These are phyloP conservation scores for Chelonia mydas DNA, from an alignment of 2,797 vertebrate species.

Conservation along the genomic window DNA sequence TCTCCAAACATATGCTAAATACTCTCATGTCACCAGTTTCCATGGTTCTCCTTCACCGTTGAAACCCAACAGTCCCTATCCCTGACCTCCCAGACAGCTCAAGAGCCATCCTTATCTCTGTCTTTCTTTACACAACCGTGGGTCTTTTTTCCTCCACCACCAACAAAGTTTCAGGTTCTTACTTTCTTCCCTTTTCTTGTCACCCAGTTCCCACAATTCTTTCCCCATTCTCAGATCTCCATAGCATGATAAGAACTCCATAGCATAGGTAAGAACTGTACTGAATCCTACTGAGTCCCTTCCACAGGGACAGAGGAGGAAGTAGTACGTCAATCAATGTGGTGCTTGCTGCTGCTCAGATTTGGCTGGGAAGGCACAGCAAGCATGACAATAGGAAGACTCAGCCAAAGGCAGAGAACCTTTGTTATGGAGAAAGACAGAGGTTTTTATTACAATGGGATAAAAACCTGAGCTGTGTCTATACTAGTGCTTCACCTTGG, in stretches of 20 bases:
- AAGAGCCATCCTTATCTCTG: neutral
- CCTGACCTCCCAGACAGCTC: neutral
- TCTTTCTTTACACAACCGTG: neutral
- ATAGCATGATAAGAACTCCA: neutral
- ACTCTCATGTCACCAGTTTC: neutral
- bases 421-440: neutral
- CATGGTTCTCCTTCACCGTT: neutral
- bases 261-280: neutral
- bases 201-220: neutral
- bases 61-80: neutral
- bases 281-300: neutral
- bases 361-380: neutral
- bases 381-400: conserved; percentile 1
- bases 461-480: neutral
- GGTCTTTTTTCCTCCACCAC: neutral
- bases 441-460: neutral
- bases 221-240: neutral
- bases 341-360: conserved; percentile 5
- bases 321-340: neutral
- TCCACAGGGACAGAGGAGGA: neutral
- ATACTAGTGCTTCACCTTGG: neutral
- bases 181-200: neutral
- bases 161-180: neutral
- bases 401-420: neutral
- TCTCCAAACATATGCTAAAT: neutral